Conservation (phyloP, 2,797 vertebrate genomes). For the Tinamus major region DNA sequence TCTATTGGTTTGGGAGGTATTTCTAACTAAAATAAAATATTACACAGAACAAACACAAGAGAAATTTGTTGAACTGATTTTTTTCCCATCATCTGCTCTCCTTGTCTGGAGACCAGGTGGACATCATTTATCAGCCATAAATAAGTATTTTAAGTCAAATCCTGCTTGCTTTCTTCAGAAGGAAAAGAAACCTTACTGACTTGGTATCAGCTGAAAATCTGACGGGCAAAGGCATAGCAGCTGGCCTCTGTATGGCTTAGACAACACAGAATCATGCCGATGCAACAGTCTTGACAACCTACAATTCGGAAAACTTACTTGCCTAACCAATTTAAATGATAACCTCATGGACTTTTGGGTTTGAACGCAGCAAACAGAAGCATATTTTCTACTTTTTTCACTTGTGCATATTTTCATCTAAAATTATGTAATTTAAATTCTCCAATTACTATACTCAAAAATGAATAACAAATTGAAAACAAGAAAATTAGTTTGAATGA, state of each 20-base stretch:
- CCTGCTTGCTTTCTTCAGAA: background rate
- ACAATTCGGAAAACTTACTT: background rate
- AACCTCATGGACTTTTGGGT: background rate
- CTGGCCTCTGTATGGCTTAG: background rate
- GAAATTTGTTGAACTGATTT: background rate
- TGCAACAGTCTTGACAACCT: background rate
- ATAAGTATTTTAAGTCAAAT: slow-evolving; percentile 23
- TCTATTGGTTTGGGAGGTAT: background rate
- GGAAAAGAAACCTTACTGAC: background rate
- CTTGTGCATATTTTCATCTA: background rate
- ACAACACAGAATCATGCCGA: background rate
- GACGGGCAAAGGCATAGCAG: background rate
- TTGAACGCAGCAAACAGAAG: background rate
- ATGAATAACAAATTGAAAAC: background rate
- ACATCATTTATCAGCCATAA: slow-evolving; percentile 5
- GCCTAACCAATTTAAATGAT: background rate
- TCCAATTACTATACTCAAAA: background rate
- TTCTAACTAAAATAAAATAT: background rate
- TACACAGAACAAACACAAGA: background rate
- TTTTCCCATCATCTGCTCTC: background rate
- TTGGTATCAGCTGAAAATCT: slow-evolving; percentile 14
- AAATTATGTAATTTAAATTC: background rate
- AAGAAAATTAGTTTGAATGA: background rate
- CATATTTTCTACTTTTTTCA: background rate
- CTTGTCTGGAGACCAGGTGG: slow-evolving; percentile 13